phyloP scores from a whole-genome alignment of 2,797 vertebrate genomes.

The Mus spretus region DNA sequence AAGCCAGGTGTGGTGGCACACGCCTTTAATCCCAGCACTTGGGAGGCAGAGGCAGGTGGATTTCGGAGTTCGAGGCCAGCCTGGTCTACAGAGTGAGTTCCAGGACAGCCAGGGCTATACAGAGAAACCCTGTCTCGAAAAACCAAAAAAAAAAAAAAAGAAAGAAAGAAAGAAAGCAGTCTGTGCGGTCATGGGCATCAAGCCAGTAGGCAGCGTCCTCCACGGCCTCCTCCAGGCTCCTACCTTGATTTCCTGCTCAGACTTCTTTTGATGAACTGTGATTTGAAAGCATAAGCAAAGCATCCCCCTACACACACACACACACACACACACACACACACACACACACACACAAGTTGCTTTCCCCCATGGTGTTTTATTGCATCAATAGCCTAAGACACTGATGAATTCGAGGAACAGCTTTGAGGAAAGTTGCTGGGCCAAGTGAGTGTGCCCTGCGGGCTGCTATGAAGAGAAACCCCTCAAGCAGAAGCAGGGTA shows the following conservation, averaged over 20 bases:
- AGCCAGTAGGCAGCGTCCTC: neutral
- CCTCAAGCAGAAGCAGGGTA: no score
- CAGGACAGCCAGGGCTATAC: no score
- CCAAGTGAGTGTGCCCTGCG: neutral
- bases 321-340: fast-evolving
- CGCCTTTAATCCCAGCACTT: no score
- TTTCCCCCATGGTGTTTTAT: neutral
- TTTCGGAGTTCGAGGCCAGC: no score
- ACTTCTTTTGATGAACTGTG: neutral
- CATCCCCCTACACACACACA: neutral
- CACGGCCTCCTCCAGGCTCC: neutral
- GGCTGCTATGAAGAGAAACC: neutral
- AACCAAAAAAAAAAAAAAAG: no score
- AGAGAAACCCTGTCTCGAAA: no score
- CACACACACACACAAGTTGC: neutral
- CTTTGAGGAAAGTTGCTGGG: neutral
- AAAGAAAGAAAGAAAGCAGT: neutral
- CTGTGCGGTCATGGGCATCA: neutral
- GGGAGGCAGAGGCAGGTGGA: no score
- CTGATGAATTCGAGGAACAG: neutral
- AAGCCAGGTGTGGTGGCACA: no score
- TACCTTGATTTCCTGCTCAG: neutral
- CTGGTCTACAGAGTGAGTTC: no score
- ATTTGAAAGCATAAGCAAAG: neutral
- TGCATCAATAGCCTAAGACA: neutral